These are phyloP conservation scores for Halocynthia roretzi DNA, from an alignment of 23 tunicate species.

Conservation along the genomic window DNA sequence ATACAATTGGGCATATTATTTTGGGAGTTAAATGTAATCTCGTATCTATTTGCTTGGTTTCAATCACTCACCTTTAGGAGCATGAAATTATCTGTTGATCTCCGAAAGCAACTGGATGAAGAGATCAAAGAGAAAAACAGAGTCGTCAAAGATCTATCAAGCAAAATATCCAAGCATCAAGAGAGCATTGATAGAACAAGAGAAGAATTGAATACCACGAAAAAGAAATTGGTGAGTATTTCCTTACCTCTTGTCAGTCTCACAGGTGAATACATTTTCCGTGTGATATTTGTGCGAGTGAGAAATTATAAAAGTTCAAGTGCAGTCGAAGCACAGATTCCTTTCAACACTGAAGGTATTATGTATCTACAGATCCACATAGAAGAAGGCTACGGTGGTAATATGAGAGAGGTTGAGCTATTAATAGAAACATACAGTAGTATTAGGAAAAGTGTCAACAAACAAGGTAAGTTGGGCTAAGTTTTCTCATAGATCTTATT, in stretches of 20 bases:
- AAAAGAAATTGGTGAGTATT: slow-evolving; percentile 43
- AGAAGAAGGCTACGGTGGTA: slow-evolving; percentile 63
- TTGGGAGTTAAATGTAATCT: no score
- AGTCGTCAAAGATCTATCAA: slow-evolving; percentile 27
- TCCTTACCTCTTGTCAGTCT: background rate
- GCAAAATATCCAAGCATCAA: slow-evolving; percentile 49
- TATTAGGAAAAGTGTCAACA: no score
- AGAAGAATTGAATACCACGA: slow-evolving; percentile 51
- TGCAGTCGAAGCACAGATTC: no score
- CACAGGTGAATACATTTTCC: no score
- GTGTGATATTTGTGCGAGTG: no score
- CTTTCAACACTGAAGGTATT: no score
- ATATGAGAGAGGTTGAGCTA: slow-evolving; percentile 60
- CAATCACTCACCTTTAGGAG: slow-evolving; percentile 27
- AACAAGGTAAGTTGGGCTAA: no score
- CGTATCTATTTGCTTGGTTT: background rate
- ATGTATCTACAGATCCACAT: slow-evolving; percentile 34
- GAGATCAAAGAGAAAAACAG: slow-evolving; percentile 51
- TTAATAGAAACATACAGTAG: slow-evolving; percentile 47
- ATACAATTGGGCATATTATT: no score
- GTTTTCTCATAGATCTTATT: no score
- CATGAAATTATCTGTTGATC: slow-evolving; percentile 61
- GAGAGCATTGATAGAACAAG: slow-evolving; percentile 35
- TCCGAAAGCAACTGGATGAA: slow-evolving; percentile 54
- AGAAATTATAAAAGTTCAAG: no score